Conservation (phyloP, 2,888 invertebrate genomes). For the Apotomis turbidana region DNA sequence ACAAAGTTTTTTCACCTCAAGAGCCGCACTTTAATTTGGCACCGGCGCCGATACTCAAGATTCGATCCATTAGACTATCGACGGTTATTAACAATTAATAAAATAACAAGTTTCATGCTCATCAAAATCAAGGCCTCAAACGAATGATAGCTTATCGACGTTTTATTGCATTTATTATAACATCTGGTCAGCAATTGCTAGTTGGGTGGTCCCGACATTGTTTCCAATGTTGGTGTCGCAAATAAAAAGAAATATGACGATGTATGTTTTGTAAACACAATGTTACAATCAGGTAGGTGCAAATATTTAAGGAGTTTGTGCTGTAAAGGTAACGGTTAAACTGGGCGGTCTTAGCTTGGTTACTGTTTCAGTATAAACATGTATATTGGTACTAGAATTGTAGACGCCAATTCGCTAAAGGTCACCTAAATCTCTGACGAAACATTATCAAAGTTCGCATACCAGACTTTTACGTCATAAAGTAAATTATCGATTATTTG, state of each 20-base stretch:
- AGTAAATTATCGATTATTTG: conserved; percentile 11
- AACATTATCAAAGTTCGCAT: not conserved
- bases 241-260: conserved; percentile 48
- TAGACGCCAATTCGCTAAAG: too few relatives aligned
- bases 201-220: conserved; percentile 55
- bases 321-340: conserved; percentile 37
- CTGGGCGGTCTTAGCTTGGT: not conserved
- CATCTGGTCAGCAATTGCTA: conserved; percentile 57
- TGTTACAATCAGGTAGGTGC: conserved; percentile 53
- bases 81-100: conserved; percentile 39
- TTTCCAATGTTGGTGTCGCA: conserved; percentile 53
- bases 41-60: conserved; percentile 25
- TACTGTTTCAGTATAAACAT: not conserved
- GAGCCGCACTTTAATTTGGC: conserved; percentile 15
- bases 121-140: conserved; percentile 45
- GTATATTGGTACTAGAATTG: too few relatives aligned
- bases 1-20: conserved; percentile 18
- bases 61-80: conserved; percentile 21
- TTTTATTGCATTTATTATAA: conserved; percentile 62
- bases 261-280: conserved; percentile 64
- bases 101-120: conserved; percentile 39
- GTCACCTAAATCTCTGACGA: too few relatives aligned
- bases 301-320: conserved; percentile 41
- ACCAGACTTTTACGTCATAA: not conserved
- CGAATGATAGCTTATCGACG: conserved; percentile 61